phyloP scores from a whole-genome alignment of 2,113 vertebrate species.

The Alligator mississippiensis region DNA sequence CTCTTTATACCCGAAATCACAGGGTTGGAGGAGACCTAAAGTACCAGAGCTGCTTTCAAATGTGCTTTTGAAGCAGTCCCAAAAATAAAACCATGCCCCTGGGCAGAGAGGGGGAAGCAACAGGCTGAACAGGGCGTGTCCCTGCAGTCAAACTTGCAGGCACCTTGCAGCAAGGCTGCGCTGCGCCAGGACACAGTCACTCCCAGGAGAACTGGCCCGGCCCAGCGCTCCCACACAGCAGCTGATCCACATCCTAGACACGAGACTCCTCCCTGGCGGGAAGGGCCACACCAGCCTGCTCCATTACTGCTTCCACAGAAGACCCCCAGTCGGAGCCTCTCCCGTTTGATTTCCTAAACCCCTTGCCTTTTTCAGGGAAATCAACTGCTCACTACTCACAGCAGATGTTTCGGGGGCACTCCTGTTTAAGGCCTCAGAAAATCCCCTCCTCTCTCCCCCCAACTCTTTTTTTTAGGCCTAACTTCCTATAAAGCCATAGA shows the following conservation, averaged over 20 bases:
- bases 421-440: constrained; percentile 3
- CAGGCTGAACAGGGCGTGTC: background rate
- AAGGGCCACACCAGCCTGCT: background rate
- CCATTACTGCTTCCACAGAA: background rate
- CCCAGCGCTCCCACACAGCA: background rate
- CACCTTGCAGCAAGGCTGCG: accelerated
- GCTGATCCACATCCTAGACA: background rate
- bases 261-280: background rate
- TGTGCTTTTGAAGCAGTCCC: background rate
- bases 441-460: background rate
- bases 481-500: background rate
- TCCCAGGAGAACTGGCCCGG: accelerated
- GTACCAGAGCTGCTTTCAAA: background rate
- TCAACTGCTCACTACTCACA: background rate
- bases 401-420: background rate
- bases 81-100: constrained; percentile 17
- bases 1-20: background rate
- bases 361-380: background rate
- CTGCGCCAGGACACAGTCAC: accelerated
- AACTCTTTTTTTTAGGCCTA: background rate
- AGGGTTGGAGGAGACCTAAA: background rate
- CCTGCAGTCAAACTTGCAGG: background rate
- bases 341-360: background rate
- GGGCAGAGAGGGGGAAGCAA: background rate
- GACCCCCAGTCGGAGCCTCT: background rate